Base-by-base conservation (phyloP, 1,140 invertebrate species). In the Diorhabda carinulata region DNA sequence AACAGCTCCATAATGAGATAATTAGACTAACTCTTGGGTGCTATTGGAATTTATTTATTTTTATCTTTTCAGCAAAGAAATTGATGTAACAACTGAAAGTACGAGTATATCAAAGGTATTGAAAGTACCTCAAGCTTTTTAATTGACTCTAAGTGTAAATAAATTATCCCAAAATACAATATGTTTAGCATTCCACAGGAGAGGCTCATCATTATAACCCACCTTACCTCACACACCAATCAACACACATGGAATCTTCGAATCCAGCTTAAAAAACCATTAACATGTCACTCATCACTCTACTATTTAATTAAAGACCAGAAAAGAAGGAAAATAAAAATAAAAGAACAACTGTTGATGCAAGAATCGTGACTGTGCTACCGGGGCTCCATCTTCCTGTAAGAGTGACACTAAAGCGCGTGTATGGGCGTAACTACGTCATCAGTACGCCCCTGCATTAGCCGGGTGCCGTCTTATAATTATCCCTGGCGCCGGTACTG, bases 281-380 rank as follows among this genome's bases (percentile, higher is more conserved):
- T 70, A 70, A 62, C 60, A 43, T 56, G 47, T 70, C 69, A 62
- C 64, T 70, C 69, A 70, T 70, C 69, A 70, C 69, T 62, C 67
- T 70, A 57, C 25, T 5, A 4, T 56, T 66, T 70, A 70, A 70
- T 70, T 70, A 70, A 61, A 67, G 64, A 64, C 43, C n/a, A 52
- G n/a, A 52, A 52, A 52, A n/a, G n/a, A 52, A 52, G 6, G 4
- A 52, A 52, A 52, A 52, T 2, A n/a, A 52, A 52, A 8, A 3
- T 8, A 52, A 52, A 44, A 66, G 63, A 10, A 59, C 43, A 56
- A 47, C 59, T 62, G 61, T 43, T 43, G 61, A 62, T 62, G 7
- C 61, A 43, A 44, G 41, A 62, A 62, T 43, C 61, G 61, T 62
- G 61, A 62, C 61, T 62, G n/a, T n/a, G 43, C 61, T 62, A 62